Evolutionary conservation across 1,140 invertebrate species (phyloP).

Genomic region (Colletes gigas): DNA sequence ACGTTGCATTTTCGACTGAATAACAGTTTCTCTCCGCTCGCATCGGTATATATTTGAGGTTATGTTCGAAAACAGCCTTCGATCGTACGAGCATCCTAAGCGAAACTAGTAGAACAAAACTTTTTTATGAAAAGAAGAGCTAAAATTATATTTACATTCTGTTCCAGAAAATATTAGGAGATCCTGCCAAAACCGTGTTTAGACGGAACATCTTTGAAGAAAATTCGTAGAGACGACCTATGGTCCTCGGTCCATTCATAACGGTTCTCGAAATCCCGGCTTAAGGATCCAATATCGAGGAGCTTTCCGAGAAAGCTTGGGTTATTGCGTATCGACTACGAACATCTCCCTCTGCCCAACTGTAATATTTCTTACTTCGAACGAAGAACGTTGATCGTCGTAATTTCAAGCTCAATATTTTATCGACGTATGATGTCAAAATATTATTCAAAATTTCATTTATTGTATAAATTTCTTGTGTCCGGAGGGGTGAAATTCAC

Average conservation of each 20-base stretch:
- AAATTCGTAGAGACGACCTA: not conserved
- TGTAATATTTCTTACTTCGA: not conserved
- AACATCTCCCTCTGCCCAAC: conserved; percentile 6
- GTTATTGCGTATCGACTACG: conserved; percentile 49
- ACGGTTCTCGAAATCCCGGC: conserved; percentile 25
- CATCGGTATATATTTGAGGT: not conserved
- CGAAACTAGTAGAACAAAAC: too few relatives aligned
- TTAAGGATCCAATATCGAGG: conserved; percentile 60
- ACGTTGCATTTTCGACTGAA: conserved; percentile 33
- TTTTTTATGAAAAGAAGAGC: too few relatives aligned
- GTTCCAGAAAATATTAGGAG: too few relatives aligned
- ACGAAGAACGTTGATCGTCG: too few relatives aligned
- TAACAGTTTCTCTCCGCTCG: conserved; percentile 35
- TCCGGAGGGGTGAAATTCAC: too few relatives aligned
- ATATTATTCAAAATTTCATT: too few relatives aligned
- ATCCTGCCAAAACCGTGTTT: not conserved
- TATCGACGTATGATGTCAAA: too few relatives aligned
- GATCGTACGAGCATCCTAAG: too few relatives aligned
- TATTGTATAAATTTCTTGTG: too few relatives aligned
- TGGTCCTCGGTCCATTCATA: not conserved
- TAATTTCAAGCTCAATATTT: too few relatives aligned
- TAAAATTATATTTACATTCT: too few relatives aligned
- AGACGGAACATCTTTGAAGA: not conserved
- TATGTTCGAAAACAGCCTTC: too few relatives aligned
- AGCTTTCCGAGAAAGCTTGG: conserved; percentile 21